phyloP scores from a whole-genome alignment of 2,113 vertebrate species.

The Pelecanus crispus region DNA sequence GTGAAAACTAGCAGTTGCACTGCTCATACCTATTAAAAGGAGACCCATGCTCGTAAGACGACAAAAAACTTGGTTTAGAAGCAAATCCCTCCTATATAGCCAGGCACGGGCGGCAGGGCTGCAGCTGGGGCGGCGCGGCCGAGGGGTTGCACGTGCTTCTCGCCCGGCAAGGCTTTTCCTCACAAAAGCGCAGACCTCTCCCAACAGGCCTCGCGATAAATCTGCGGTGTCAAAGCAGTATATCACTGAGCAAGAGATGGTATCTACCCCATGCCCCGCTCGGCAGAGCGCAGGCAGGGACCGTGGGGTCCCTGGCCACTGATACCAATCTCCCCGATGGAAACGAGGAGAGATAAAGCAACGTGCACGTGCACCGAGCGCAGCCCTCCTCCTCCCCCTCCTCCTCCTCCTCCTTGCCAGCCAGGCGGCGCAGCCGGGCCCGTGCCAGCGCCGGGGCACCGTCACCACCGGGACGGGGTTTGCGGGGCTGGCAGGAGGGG shows the following conservation, averaged over 20 bases:
- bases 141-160: background rate
- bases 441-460: too few relatives aligned
- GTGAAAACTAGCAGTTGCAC: accelerated
- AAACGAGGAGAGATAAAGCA: conserved; percentile 17
- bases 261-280: conserved; percentile 31
- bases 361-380: background rate
- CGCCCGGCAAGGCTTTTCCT: background rate
- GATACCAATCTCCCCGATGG: conserved; percentile 51
- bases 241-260: background rate
- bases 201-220: background rate
- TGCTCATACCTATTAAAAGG: accelerated
- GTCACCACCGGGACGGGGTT: background rate
- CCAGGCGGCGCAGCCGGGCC: background rate
- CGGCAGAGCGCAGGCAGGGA: background rate
- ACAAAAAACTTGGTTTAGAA: background rate
- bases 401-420: too few relatives aligned
- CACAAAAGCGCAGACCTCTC: background rate
- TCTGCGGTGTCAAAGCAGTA: background rate
- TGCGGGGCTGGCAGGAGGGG: background rate
- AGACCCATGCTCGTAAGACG: accelerated
- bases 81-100: accelerated
- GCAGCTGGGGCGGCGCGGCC: accelerated
- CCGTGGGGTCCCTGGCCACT: background rate
- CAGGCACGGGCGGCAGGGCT: background rate
- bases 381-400: background rate